Conservation (phyloP, 2,888 invertebrate species). For the Nomada flava region DNA sequence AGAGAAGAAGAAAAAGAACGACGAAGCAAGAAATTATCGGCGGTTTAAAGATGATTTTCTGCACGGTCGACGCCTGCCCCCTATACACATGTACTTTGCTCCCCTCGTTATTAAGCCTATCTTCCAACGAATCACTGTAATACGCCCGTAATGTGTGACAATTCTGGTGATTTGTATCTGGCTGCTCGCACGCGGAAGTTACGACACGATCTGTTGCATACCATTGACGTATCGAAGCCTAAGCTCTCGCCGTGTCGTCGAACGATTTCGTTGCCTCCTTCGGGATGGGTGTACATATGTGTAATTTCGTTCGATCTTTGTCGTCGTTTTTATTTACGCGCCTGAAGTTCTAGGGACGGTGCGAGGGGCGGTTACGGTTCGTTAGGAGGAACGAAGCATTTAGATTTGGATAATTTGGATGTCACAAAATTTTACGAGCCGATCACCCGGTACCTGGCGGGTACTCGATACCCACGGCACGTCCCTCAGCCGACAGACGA, state of each 20-base stretch:
- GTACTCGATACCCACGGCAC: conserved; percentile 56
- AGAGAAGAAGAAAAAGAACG: background rate
- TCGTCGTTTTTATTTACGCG: no score
- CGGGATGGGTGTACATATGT: no score
- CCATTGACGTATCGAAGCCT: background rate
- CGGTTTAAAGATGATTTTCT: conserved; percentile 72
- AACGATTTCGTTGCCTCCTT: background rate
- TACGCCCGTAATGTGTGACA: conserved; percentile 71
- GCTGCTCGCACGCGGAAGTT: conserved; percentile 61
- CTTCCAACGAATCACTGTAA: conserved; percentile 64
- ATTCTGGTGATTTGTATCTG: conserved; percentile 65
- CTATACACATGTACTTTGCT: conserved; percentile 68
- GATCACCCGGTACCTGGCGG: conserved; percentile 56
- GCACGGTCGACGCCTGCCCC: conserved; percentile 67
- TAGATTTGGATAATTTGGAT: conserved; percentile 52
- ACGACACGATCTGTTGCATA: background rate
- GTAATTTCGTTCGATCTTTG: no score
- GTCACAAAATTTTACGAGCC: conserved; percentile 61
- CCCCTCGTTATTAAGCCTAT: conserved; percentile 67
- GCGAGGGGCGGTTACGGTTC: no score
- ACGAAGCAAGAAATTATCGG: conserved; percentile 66
- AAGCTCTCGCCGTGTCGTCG: background rate
- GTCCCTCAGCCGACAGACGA: conserved; percentile 38
- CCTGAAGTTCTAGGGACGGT: no score
- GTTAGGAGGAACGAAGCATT: background rate